Base-by-base conservation (phyloP, 2,888 invertebrate species). In the Hoplodrina blanda region DNA sequence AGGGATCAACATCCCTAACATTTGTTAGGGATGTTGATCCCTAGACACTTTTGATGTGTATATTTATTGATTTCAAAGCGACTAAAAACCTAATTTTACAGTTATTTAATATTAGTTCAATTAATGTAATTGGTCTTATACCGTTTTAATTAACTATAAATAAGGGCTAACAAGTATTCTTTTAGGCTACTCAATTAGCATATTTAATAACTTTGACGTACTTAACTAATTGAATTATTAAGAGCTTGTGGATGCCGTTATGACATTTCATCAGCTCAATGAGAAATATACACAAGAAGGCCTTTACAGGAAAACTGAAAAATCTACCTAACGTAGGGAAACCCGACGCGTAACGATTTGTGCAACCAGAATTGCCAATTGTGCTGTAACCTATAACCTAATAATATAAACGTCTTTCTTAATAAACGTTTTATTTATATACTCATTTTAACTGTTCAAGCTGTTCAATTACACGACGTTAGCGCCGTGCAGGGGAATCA, bases 381-480 rank as follows among this genome's bases (percentile, higher is more conserved):
- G 69, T 76, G 70, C 70, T 76, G 49, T 59, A 54, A 68, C 46
- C 37, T 57, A 4, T 66, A 37, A 59, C 59, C 25, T 37, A 5
- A 53, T 41, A 62, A 53, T 59, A 15, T 44, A 33, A 17, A 25
- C 49, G 78, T 77, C 53, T 70, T 62, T 73, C 53, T 25, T 41
- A 70, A 72, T 71, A 54, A 78, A 62, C 41, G 41, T 7, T 50
- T 53, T 55, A 56, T 80, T 79, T 62, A 17, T 62, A 17, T 17
- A 11, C 54, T 68, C 6, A 15, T 53, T 49, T 64, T 17, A 54
- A 37, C 15, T 62, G 63, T 13, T 17, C 37, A n/a, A 54, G 30
- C 15, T 62, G 52, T 13, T 17, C 25, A n/a, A 20, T 17, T 52
- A 37, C 11, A 7, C 19, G 17, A 2, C 6, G 41, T 25, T 4